Conservation (phyloP, 2,113 vertebrate species). For the Spermophilus dauricus region DNA sequence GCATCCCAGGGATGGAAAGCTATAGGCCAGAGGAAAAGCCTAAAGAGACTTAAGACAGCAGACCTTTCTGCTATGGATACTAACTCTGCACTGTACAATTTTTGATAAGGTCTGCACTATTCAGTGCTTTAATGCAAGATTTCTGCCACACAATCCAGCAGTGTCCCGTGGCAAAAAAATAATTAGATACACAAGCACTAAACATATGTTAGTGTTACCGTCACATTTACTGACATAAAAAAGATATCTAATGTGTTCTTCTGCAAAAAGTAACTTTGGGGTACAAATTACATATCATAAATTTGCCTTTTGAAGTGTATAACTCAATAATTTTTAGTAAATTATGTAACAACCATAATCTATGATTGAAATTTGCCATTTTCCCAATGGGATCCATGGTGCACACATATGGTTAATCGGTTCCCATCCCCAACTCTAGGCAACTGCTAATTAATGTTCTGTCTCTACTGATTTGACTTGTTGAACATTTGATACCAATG, state of each 20-base stretch:
- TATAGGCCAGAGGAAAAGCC: neutral
- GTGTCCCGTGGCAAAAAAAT: neutral
- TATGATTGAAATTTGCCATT: neutral
- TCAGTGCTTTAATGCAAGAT: neutral
- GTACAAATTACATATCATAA: neutral
- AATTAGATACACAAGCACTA: neutral
- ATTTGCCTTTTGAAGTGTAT: neutral
- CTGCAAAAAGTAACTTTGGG: neutral
- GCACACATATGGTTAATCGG: neutral
- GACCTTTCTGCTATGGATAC: neutral
- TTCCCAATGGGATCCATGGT: neutral
- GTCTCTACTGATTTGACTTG: neutral
- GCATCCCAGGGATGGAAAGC: neutral
- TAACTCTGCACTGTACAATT: neutral
- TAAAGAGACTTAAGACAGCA: neutral
- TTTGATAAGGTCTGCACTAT: neutral
- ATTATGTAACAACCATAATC: neutral
- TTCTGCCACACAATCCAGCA: neutral
- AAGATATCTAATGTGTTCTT: neutral
- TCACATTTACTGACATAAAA: conserved; percentile 2
- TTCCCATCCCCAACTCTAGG: neutral
- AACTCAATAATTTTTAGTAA: neutral
- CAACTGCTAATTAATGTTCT: neutral
- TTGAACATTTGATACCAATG: neutral
- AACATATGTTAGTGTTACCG: neutral